Evolutionary conservation across 2,888 invertebrate species (phyloP).

Genomic region (Pyrrhia umbra): DNA sequence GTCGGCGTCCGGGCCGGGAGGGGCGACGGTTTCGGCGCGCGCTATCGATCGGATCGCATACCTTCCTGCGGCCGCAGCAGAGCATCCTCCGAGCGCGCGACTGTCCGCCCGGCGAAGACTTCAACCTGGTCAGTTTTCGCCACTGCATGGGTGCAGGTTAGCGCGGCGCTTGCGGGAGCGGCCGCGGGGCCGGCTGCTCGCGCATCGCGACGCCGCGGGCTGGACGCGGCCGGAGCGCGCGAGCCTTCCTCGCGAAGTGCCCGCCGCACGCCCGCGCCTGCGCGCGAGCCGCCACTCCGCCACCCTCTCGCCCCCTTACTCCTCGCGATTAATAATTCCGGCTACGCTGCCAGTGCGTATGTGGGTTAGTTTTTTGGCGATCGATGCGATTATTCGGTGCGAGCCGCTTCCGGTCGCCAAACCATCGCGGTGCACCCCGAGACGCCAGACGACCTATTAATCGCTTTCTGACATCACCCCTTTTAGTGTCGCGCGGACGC

Average conservation of each 20-base stretch:
- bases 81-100: constrained; percentile 96
- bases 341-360: constrained; percentile 90
- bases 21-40: constrained; percentile 88
- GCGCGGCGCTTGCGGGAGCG: constrained; percentile 90
- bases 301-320: constrained; percentile 82
- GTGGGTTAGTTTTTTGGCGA: constrained; percentile 90
- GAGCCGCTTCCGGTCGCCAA: constrained; percentile 81
- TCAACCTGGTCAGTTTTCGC: constrained; percentile 95
- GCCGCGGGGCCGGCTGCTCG: constrained; percentile 87
- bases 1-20: constrained; percentile 88
- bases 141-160: constrained; percentile 95
- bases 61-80: constrained; percentile 98
- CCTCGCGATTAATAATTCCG: constrained; percentile 89
- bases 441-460: constrained; percentile 84
- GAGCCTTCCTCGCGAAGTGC: constrained; percentile 88
- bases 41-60: constrained; percentile 90
- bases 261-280: constrained; percentile 82
- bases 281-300: constrained; percentile 78
- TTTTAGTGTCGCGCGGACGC: constrained; percentile 66
- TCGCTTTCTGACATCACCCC: constrained; percentile 78
- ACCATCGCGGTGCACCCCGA: constrained; percentile 79
- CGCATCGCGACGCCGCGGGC: constrained; percentile 86
- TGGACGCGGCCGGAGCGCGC: constrained; percentile 87
- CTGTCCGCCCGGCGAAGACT: constrained; percentile 92
- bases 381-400: constrained; percentile 88